A percentile compares a stretch with the other conserved stretches of the same genome.
These are phyloP conservation scores for Pelmatolapia mariae DNA, from an alignment of 2,113 vertebrate species.

Conservation along the genomic window DNA sequence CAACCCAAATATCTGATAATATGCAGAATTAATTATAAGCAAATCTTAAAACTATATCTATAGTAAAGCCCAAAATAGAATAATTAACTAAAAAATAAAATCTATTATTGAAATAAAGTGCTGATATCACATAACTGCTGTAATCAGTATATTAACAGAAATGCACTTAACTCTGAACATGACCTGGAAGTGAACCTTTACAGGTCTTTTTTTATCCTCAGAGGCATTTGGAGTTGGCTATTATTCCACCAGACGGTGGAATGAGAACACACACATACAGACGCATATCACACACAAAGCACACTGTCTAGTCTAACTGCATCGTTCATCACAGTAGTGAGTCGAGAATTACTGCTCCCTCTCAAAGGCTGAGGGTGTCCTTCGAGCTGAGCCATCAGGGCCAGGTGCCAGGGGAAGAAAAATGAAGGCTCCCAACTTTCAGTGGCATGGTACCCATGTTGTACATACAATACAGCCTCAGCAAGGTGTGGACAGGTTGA, in stretches of 20 bases:
- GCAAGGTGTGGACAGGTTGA: background rate
- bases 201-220: constrained; percentile 8
- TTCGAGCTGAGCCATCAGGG: constrained; percentile 39
- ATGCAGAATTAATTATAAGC: background rate
- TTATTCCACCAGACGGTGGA: constrained; percentile 16
- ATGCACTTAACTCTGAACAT: background rate
- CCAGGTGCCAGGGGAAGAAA: constrained; percentile 2
- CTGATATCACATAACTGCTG: background rate
- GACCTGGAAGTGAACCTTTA: constrained; percentile 30
- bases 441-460: constrained; percentile 27
- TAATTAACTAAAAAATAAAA: background rate
- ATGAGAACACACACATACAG: constrained; percentile 5
- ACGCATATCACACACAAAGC: background rate
- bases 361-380: constrained; percentile 41
- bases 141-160: background rate
- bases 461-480: background rate
- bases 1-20: background rate
- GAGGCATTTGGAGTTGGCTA: background rate
- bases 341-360: constrained; percentile 41
- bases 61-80: background rate
- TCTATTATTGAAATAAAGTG: background rate
- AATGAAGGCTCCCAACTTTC: background rate
- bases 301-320: constrained; percentile 7
- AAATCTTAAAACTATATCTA: background rate
- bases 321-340: constrained; percentile 42